Percentiles rank a stretch among this genome's conserved stretches.
Evolutionary conservation across 2,797 vertebrate species (phyloP).

Genomic region (Hipposideros larvatus): DNA sequence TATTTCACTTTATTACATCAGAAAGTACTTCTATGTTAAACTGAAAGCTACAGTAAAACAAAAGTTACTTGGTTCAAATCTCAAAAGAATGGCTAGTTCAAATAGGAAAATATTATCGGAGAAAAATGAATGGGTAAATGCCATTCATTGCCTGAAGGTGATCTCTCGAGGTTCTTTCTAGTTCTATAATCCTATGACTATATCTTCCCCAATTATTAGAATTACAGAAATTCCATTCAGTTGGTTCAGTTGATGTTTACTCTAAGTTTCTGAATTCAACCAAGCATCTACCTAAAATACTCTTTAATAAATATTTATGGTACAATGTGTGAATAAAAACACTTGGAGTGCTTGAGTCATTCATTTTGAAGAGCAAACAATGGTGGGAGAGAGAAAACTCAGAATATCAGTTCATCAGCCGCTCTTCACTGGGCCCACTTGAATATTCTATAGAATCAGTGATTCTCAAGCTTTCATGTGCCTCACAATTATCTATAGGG

Average conservation of each 20-base stretch:
- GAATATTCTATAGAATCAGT: background rate
- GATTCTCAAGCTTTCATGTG: background rate
- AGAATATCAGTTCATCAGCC: background rate
- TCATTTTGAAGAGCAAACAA: background rate
- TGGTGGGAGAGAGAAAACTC: background rate
- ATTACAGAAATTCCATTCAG: background rate
- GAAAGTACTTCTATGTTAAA: constrained; percentile 19
- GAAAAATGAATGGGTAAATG: background rate
- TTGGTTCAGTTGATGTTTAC: background rate
- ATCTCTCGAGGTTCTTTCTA: background rate
- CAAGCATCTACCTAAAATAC: constrained; percentile 7
- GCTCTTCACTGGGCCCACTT: background rate
- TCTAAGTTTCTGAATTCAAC: background rate
- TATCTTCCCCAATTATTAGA: constrained; percentile 20
- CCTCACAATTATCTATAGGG: background rate
- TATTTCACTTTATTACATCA: constrained; percentile 15
- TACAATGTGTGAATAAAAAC: background rate
- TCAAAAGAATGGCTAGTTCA: constrained; percentile 19
- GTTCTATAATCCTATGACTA: background rate
- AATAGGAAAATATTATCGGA: background rate
- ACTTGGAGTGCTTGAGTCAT: background rate
- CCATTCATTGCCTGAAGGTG: background rate
- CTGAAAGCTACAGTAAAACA: background rate
- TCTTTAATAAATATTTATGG: background rate
- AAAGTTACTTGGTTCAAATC: background rate